phyloP scores from a whole-genome alignment of 2,113 vertebrate genomes.

The Dicentrarchus labrax region DNA sequence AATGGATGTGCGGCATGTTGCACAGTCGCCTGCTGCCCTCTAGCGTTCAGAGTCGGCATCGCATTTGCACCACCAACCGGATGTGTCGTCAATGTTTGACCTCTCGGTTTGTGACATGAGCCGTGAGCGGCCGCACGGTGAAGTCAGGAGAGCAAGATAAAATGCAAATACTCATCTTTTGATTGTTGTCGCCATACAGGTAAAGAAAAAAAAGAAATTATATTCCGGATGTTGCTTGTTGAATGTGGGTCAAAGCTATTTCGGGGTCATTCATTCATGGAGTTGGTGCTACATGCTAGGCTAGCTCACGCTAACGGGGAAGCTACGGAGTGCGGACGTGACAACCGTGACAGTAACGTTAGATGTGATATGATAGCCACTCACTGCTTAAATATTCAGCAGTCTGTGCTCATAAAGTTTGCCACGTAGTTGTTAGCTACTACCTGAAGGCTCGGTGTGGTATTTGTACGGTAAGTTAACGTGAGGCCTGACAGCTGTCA shows the following conservation, averaged over 20 bases:
- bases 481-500: slow-evolving; percentile 8
- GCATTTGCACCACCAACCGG: slow-evolving; percentile 50
- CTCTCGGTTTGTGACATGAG: slow-evolving; percentile 57
- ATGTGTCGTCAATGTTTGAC: slow-evolving; percentile 68
- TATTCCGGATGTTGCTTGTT: too few relatives aligned
- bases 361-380: neutral
- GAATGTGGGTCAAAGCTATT: neutral
- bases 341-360: slow-evolving; percentile 17
- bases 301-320: slow-evolving; percentile 60
- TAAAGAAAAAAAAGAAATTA: slow-evolving; percentile 2
- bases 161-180: slow-evolving; percentile 32
- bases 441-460: accelerated
- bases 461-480: neutral
- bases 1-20: neutral
- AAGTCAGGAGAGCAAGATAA: slow-evolving; percentile 32
- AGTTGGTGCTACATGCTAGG: slow-evolving; percentile 35
- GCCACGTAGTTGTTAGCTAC: neutral
- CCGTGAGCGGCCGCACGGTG: neutral
- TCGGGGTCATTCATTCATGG: slow-evolving; percentile 50
- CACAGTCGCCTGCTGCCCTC: slow-evolving; percentile 50
- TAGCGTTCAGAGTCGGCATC: neutral
- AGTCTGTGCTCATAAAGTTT: accelerated
- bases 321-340: slow-evolving; percentile 63
- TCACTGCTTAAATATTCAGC: neutral
- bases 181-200: slow-evolving; percentile 51